A percentile compares a stretch with the other conserved stretches of the same genome.
Conservation (phyloP, 2,888 invertebrate species). For the Philereme vetulata region DNA sequence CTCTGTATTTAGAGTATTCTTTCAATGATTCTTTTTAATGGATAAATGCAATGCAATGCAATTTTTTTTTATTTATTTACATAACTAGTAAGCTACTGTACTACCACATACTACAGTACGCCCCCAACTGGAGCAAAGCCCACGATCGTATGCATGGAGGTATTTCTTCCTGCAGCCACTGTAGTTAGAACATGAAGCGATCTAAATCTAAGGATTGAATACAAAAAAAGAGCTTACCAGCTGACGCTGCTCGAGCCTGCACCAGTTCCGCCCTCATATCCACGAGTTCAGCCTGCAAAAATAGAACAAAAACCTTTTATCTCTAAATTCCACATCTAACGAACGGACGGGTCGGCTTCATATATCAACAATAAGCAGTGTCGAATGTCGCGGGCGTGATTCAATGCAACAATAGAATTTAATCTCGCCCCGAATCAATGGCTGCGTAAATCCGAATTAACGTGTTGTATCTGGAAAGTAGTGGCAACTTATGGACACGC, state of each 20-base stretch:
- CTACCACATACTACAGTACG: no score
- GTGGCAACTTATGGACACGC: slow-evolving; percentile 40
- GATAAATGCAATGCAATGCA: no score
- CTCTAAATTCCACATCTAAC: slow-evolving; percentile 44
- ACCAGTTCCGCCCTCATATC: slow-evolving; percentile 89
- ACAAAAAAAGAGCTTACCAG: slow-evolving; percentile 53
- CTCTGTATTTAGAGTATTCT: no score
- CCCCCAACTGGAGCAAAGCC: no score
- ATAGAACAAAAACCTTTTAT: slow-evolving; percentile 47
- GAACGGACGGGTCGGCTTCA: slow-evolving; percentile 52
- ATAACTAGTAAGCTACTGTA: no score
- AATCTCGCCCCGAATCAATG: slow-evolving; percentile 61
- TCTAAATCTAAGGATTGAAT: neutral
- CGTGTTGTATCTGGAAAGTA: slow-evolving; percentile 23
- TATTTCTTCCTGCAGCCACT: no score
- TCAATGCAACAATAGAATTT: slow-evolving; percentile 64
- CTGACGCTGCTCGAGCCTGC: slow-evolving; percentile 85
- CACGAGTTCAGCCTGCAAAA: slow-evolving; percentile 89
- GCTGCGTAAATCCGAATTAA: slow-evolving; percentile 72
- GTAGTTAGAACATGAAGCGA: neutral
- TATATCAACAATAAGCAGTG: slow-evolving; percentile 63
- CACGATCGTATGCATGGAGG: no score
- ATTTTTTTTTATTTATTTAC: no score
- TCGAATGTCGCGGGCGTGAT: slow-evolving; percentile 60
- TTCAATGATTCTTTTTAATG: no score